A percentile compares a stretch with the other conserved stretches of the same genome.
Conservation (phyloP, 2,113 vertebrate genomes). For the Hippolais icterina region DNA sequence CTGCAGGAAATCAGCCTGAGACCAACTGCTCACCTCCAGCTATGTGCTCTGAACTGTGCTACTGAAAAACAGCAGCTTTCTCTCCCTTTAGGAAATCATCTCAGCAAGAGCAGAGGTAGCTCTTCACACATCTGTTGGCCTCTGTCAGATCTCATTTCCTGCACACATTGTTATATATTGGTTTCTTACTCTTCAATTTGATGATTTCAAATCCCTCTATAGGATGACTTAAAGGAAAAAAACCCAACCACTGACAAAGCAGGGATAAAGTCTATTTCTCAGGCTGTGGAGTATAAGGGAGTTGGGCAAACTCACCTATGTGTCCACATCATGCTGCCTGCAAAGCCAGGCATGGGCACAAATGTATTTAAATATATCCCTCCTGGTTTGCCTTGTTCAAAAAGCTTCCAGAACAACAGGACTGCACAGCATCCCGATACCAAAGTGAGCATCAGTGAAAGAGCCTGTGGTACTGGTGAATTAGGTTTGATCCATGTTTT, state of each 20-base stretch:
- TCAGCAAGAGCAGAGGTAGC: background rate
- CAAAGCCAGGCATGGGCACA: background rate
- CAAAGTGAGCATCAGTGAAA: background rate
- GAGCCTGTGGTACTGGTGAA: background rate
- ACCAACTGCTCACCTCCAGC: background rate
- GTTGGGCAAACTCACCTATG: background rate
- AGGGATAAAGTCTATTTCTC: background rate
- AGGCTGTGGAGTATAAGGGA: background rate
- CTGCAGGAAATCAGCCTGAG: background rate
- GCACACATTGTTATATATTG: background rate
- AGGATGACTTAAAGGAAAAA: background rate
- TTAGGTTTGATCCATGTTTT: background rate
- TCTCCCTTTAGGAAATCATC: background rate
- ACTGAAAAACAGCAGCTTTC: background rate
- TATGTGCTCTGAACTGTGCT: background rate
- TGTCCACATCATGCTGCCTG: background rate
- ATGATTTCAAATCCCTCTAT: background rate
- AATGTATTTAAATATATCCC: background rate
- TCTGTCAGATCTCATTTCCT: background rate
- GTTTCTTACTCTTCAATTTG: background rate
- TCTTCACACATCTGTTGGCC: background rate
- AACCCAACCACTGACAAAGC: background rate
- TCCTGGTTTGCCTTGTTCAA: background rate
- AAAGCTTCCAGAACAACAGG: background rate
- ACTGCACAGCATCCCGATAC: background rate